These are phyloP conservation scores for Dendrolimus punctatus DNA, from an alignment of 1,140 invertebrate species.

Conservation along the genomic window DNA sequence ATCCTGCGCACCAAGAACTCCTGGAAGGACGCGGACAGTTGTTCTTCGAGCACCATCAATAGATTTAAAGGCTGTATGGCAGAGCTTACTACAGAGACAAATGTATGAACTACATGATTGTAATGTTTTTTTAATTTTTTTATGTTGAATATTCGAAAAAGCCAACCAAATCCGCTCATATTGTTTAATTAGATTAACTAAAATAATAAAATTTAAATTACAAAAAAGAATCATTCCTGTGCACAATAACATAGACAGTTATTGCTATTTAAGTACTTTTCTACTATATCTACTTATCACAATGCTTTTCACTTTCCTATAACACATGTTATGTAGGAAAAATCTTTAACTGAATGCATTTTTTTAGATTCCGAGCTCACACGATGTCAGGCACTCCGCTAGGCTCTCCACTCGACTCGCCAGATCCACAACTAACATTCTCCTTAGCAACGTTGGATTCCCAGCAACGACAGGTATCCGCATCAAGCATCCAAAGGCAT, in stretches of 20 bases:
- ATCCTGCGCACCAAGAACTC: conserved; percentile 77
- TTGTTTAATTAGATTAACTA: no score
- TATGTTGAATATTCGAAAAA: not conserved
- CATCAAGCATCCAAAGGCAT: conserved; percentile 64
- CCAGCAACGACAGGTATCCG: conserved; percentile 72
- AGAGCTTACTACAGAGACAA: conserved; percentile 88
- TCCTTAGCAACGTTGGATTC: conserved; percentile 76
- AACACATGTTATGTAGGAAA: not conserved
- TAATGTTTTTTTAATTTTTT: not conserved
- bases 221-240: no score
- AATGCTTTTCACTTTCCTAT: no score
- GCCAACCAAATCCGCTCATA: no score
- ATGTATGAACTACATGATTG: conserved; percentile 71
- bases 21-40: conserved; percentile 77
- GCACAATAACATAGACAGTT: no score
- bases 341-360: not conserved
- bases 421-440: conserved; percentile 75
- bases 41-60: conserved; percentile 83
- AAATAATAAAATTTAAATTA: no score
- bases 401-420: conserved; percentile 81
- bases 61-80: conserved; percentile 91
- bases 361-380: conserved; percentile 78
- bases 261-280: no score
- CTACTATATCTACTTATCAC: no score
- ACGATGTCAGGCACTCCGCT: conserved; percentile 75